Evolutionary conservation across 2,113 vertebrate species (phyloP).

Genomic region (Hemiprocne comata): DNA sequence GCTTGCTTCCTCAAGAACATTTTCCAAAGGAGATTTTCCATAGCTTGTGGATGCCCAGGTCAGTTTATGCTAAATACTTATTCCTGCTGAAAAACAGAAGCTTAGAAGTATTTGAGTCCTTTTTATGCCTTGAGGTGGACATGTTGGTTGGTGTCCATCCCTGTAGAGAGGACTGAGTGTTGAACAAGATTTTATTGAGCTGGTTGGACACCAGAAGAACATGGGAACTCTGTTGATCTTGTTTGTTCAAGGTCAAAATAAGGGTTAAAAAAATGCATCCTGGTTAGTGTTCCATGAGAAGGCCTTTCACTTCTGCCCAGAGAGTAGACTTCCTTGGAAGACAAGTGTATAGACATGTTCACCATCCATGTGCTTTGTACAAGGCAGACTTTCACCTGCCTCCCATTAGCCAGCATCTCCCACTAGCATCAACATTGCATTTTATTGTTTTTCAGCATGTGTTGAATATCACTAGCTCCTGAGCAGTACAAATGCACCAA

Average conservation of each 20-base stretch:
- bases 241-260: background rate
- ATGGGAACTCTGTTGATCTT: background rate
- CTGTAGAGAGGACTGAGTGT: rapidly evolving
- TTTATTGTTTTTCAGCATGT: background rate
- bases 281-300: background rate
- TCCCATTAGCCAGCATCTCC: background rate
- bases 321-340: background rate
- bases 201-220: background rate
- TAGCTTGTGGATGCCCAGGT: background rate
- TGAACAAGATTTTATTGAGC: background rate
- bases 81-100: background rate
- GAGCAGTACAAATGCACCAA: background rate
- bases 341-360: background rate
- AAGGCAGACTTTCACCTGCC: background rate
- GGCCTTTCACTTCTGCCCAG: background rate
- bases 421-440: background rate
- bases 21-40: background rate
- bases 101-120: background rate
- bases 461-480: background rate
- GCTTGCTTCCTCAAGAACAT: background rate
- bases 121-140: background rate
- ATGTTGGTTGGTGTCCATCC: background rate
- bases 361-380: background rate
- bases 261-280: background rate
- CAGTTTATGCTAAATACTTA: background rate